These are phyloP conservation scores for Drosophila lutescens DNA, from an alignment of 2,888 invertebrate species.

Conservation along the genomic window DNA sequence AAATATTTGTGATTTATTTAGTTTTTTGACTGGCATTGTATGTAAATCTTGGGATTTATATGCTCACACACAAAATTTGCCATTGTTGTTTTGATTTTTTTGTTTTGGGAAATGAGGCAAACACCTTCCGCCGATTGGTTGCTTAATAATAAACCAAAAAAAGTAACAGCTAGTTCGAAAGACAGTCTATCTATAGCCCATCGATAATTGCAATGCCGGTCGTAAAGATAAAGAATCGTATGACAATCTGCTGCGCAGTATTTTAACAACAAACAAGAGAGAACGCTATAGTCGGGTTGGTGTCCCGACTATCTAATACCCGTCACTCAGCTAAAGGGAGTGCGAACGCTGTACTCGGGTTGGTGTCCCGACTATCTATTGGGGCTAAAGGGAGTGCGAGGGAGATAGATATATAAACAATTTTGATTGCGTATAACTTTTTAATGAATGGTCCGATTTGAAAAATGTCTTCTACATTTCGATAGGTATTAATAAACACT, in stretches of 20 bases:
- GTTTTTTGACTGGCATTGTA: slow-evolving; percentile 57
- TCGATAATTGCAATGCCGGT: slow-evolving; percentile 37
- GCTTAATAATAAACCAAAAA: slow-evolving; percentile 3
- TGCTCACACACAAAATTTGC: slow-evolving; percentile 39
- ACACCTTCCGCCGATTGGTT: slow-evolving; percentile 24
- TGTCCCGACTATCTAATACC: no score
- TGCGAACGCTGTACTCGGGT: no score
- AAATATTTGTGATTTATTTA: slow-evolving; percentile 54
- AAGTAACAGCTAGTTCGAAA: slow-evolving; percentile 1
- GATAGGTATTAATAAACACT: no score
- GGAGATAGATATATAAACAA: no score
- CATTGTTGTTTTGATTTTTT: slow-evolving; percentile 27
- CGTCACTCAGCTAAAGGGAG: no score
- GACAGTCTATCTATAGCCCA: slow-evolving; percentile 6
- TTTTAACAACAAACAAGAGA: not conserved
- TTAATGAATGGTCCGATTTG: no score
- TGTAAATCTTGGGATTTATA: slow-evolving; percentile 51
- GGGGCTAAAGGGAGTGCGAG: no score
- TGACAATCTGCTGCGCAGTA: not conserved
- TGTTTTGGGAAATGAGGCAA: slow-evolving; percentile 14
- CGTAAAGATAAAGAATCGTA: slow-evolving; percentile 27
- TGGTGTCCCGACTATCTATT: no score
- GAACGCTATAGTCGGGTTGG: no score
- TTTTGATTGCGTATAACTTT: no score
- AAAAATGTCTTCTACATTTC: no score